phyloP scores from a whole-genome alignment of 2,113 vertebrate species.

The Uropsilus gracilis region DNA sequence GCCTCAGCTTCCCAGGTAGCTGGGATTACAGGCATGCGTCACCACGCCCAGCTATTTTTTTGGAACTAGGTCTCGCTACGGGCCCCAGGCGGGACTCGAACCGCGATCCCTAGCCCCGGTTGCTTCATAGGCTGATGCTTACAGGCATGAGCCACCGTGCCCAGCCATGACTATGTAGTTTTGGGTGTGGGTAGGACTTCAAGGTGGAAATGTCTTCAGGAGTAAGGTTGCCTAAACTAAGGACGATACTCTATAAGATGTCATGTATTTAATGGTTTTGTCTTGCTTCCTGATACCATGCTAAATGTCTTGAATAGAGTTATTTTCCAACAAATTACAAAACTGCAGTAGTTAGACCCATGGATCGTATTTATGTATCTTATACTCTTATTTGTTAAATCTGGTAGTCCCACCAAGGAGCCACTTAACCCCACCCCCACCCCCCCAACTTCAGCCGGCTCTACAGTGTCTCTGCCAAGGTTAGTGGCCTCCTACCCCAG shows the following conservation, averaged over 20 bases:
- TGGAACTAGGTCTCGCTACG: no score
- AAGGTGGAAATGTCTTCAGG: background rate
- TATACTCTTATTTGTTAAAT: background rate
- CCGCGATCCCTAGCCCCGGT: no score
- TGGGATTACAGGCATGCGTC: no score
- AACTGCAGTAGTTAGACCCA: background rate
- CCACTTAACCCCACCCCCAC: background rate
- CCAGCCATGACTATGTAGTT: no score
- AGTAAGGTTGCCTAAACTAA: background rate
- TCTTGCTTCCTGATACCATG: background rate
- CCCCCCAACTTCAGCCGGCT: background rate
- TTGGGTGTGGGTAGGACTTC: background rate
- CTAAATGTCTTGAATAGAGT: background rate
- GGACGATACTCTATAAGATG: no score
- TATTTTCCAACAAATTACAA: background rate
- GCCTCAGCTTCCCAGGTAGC: no score
- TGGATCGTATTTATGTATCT: background rate
- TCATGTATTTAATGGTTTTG: background rate
- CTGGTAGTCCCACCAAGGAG: background rate
- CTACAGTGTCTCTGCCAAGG: background rate
- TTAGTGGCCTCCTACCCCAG: background rate
- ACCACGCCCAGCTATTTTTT: no score
- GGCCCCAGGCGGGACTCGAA: no score
- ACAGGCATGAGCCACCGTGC: no score
- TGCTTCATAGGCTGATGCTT: no score